Evolutionary conservation across 1,140 invertebrate species (phyloP), one percentile per base, ranked within the genome.

Genomic region (Brachionus sp.): DNA sequence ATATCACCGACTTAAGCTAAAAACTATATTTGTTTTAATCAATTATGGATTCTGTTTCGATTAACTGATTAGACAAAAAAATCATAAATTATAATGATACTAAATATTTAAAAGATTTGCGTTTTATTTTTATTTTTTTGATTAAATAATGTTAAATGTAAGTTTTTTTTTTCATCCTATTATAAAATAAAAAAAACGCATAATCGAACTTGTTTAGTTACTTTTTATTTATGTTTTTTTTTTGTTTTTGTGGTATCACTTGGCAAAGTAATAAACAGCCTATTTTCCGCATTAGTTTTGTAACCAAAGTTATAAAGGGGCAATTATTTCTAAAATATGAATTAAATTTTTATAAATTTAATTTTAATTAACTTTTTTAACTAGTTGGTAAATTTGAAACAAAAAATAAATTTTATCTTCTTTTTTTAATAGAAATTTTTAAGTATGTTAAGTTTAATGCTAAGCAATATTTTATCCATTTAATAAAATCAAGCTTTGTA

Each of bases 21-120:
- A 50, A 16, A 19, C 9, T 53, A 57, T 3, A 16, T 57, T 57
- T 19, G n/a, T 57, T 57, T 57, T 57, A 25, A 57, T 57, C 50
- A 57, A 57, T 57, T 57, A 57, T 57, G 50, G 50, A 57, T 57
- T 57, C 16, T 57, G 50, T 25, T 57, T 57, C 50, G 50, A 57
- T 57, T 57, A 57, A 57, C n/a, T 57, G 50, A 57, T 57, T 57
- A 57, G 50, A 57, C 50, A 25, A n/a, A 57, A 53, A 57, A 57
- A 19, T 19, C 50, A 57, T 57, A 57, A 57, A 57, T 57, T 57
- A 57, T 57, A 57, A 25, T 57, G 50, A 25, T 57, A 19, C 50
- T 9, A 57, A 6, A 50, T 46, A 46, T 50, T 50, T 50, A n/a
- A 50, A 50, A 50, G 44, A 50, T 50, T 50, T 50, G 44, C 44